phyloP scores from a whole-genome alignment of 2,888 invertebrate genomes.

The Apamea anceps region DNA sequence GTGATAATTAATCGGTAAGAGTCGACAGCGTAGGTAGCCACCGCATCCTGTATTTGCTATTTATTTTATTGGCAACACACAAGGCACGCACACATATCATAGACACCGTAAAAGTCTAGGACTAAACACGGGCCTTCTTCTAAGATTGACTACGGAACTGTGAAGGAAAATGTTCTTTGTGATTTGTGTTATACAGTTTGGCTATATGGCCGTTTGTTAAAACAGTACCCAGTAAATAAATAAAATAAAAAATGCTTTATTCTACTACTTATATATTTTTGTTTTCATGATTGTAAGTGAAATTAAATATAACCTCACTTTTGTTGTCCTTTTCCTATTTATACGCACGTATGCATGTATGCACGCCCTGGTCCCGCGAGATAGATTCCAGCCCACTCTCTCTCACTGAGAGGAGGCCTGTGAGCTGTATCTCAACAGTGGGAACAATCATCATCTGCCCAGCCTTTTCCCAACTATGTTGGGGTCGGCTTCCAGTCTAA shows the following conservation, averaged over 20 bases:
- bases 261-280: background rate
- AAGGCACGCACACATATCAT: constrained; percentile 29
- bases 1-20: constrained; percentile 50
- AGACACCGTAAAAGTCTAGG: constrained; percentile 46
- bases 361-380: too few species aligned
- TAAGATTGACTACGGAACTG: constrained; percentile 1
- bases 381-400: too few species aligned
- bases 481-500: too few species aligned
- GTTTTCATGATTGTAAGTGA: too few species aligned
- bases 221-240: background rate
- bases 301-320: too few species aligned
- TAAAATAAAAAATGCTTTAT: background rate
- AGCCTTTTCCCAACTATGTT: too few species aligned
- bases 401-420: too few species aligned
- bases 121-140: constrained; percentile 14
- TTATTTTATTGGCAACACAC: constrained; percentile 55
- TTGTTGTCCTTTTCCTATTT: too few species aligned
- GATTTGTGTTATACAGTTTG: background rate
- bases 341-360: too few species aligned
- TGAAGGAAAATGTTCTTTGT: constrained; percentile 7
- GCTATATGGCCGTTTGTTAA: too few species aligned
- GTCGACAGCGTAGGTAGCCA: constrained; percentile 27
- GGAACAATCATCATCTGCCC: too few species aligned
- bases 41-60: constrained; percentile 50
- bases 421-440: too few species aligned